Evolutionary conservation across 1,140 invertebrate genomes (phyloP), one percentile per base, ranked within the genome.

Genomic region (Sinella curviseta): DNA sequence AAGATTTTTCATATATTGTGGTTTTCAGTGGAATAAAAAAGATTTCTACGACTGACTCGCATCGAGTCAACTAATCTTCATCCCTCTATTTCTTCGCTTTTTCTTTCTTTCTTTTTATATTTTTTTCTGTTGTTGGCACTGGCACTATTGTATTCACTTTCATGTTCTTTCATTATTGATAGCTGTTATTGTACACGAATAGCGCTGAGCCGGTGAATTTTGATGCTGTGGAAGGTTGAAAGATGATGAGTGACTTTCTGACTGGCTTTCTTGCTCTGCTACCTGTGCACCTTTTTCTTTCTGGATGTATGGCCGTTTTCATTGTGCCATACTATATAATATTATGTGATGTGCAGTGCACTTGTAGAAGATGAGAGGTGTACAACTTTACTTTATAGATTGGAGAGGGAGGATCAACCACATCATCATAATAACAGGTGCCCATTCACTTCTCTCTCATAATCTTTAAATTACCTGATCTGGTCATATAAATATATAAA

Each of bases 371-470:
- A 24, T 70, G 8, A 33, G 65, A 31, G 31, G 31, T 12, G 31
- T 30, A 33, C 12, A 70, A 14, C 4, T 70, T 70, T 70, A 4
- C 2, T 31, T 70, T 70, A 70, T 70, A 70, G 30, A 70, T 70
- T 70, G 65, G 65, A n/a, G n/a, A n/a, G 65, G 65, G 65, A 70
- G 65, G 65, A 70, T 31, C 65, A 70, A 70, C 65, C 65, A 70
- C 65, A 70, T 70, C 65, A 70, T 70, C 65, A 70, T 70, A 70
- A 70, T 70, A 70, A 70, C 31, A 33, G 65, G 65, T 70, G 31
- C 65, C 31, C 65, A 70, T 70, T 31, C 65, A 31, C 8, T 31
- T 31, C 28, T 33, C 30, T 30, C 1, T 14, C 8, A 12, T 24
- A 70, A 8, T 31, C 65, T 8, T 33, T 70, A 24, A 70, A 24